Base-by-base conservation (phyloP, 2,797 vertebrate genomes). In the Danio albolineatus region DNA sequence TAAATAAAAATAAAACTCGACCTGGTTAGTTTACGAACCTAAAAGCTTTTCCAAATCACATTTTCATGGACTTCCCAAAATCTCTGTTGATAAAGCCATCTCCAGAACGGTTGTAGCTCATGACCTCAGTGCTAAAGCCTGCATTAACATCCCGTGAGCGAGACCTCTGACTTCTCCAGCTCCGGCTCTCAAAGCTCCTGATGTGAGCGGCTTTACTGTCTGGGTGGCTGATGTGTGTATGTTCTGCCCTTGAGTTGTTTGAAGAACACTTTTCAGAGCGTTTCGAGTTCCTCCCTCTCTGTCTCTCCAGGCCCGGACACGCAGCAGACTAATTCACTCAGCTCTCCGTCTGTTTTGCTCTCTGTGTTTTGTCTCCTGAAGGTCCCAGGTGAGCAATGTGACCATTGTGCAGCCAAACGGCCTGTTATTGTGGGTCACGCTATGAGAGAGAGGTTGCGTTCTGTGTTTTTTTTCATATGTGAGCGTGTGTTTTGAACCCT, bases 81-180 rank as follows among this genome's bases (percentile, higher is more conserved):
- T 54, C n/a, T 71, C 54, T 71, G 10, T 71, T 71, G 36, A 41
- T 54, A 54, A 66, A 48, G 61, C 74, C 13, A 39, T 6, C 53
- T 51, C 28, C 39, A 65, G 21, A 28, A 54, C 48, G 21, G 38
- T 43, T 17, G 38, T 85, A 86, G 87, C 83, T 76, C 16, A 57
- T 76, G 74, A 76, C 74, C 53, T 67, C 41, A 67, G 62, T 43
- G 10, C 62, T 56, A 7, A 76, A 66, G n/a, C 74, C 54, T n/a
- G 64, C 75, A 57, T 84, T 87, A 87, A 89, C 88, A 88, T 74
- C 71, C 71, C 62, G 66, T 44, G 83, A 57, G 74, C 62, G 67
- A 60, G 36, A 57, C 17, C 73, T 82, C 49, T 51, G 76, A 59
- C 65, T 48, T 77, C 78, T 73, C n/a, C 43, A 61, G 57, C 28